Conservation (phyloP, 2,888 invertebrate genomes). For the Caradrina clavipalpis region DNA sequence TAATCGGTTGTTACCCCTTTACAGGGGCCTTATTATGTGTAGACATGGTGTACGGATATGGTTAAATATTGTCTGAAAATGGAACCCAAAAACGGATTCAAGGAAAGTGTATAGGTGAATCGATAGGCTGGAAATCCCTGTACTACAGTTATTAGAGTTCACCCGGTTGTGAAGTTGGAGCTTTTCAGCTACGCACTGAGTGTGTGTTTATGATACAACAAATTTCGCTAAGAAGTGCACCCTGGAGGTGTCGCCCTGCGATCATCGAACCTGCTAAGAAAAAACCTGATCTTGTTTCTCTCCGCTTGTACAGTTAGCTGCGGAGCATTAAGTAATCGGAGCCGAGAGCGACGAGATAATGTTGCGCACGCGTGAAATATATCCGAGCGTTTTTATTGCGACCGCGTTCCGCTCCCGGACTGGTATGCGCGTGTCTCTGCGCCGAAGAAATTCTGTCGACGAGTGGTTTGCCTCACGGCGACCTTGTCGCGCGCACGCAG, state of each 20-base stretch:
- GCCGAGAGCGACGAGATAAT: conserved; percentile 88
- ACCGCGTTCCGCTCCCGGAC: conserved; percentile 85
- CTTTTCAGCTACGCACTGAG: conserved; percentile 6
- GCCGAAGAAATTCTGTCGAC: conserved; percentile 87
- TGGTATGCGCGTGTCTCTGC: conserved; percentile 86
- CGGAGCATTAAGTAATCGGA: conserved; percentile 89
- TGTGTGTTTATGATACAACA: conserved; percentile 43
- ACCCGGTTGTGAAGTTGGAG: not conserved
- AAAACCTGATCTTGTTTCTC: conserved; percentile 89
- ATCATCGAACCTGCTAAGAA: conserved; percentile 86
- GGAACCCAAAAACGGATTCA: not conserved
- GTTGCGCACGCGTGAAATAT: conserved; percentile 91
- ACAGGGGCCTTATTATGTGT: not conserved
- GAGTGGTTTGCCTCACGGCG: conserved; percentile 90
- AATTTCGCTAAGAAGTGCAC: conserved; percentile 71
- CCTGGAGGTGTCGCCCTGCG: conserved; percentile 79
- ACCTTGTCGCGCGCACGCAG: conserved; percentile 84
- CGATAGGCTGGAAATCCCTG: not conserved
- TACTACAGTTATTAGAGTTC: not conserved
- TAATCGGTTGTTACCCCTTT: conserved; percentile 35
- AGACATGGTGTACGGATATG: not conserved
- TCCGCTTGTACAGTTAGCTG: conserved; percentile 87
- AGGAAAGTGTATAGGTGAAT: not conserved
- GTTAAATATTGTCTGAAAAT: not conserved
- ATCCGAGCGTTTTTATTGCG: conserved; percentile 89